phyloP scores from a whole-genome alignment of 2,113 vertebrate genomes.

The Thomomys bottae region DNA sequence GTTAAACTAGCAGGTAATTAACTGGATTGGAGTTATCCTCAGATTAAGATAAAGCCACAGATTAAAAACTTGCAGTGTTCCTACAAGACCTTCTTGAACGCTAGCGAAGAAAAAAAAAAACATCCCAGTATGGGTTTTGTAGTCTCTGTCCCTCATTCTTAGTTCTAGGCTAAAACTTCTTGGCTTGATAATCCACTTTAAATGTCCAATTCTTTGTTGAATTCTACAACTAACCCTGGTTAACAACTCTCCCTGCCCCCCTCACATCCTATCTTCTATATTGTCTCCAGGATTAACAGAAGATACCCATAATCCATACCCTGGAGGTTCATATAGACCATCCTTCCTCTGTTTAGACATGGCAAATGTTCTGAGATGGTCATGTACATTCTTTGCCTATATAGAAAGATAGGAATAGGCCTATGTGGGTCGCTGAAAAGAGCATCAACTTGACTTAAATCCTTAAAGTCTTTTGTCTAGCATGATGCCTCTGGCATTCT shows the following conservation, averaged over 20 bases:
- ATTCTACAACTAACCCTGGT: neutral
- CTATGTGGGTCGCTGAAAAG: neutral
- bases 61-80: constrained; percentile 23
- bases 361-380: neutral
- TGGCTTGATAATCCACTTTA: neutral
- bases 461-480: neutral
- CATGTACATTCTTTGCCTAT: neutral
- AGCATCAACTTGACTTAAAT: neutral
- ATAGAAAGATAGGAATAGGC: neutral
- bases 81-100: neutral
- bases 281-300: neutral
- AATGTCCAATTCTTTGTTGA: neutral
- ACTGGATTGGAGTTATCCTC: constrained; percentile 16
- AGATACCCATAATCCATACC: neutral
- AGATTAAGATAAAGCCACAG: neutral
- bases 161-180: neutral
- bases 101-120: neutral
- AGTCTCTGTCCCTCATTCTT: neutral
- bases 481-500: neutral
- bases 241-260: neutral
- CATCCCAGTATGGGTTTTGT: neutral
- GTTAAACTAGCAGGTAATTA: neutral
- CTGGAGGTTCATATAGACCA: neutral
- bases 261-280: neutral
- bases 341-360: fast-evolving